These are phyloP conservation scores for Eolophus roseicapilla DNA, from an alignment of 2,113 vertebrate genomes.

Conservation along the genomic window DNA sequence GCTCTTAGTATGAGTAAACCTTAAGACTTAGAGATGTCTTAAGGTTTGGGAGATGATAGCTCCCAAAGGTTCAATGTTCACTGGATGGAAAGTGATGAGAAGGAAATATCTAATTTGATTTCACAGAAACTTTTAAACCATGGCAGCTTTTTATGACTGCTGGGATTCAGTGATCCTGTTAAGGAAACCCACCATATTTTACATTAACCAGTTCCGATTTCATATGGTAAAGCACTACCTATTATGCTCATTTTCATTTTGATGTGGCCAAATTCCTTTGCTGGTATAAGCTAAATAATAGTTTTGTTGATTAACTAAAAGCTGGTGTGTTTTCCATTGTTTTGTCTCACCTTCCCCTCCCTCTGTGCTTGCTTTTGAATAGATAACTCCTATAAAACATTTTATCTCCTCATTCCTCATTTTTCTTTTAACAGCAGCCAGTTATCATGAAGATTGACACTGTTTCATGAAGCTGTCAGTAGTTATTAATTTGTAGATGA, in stretches of 20 bases:
- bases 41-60: neutral
- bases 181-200: neutral
- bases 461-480: slow-evolving; percentile 61
- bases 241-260: neutral
- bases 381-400: neutral
- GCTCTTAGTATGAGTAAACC: neutral
- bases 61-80: neutral
- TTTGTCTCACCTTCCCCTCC: neutral
- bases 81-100: neutral
- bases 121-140: neutral
- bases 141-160: neutral
- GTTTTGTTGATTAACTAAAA: neutral
- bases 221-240: neutral
- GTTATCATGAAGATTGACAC: slow-evolving; percentile 33
- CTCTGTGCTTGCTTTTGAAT: neutral
- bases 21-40: neutral
- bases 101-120: neutral
- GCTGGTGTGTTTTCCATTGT: neutral
- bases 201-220: neutral
- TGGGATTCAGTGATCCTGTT: neutral
- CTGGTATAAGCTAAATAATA: neutral
- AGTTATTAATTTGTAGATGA: slow-evolving; percentile 63
- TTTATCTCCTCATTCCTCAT: neutral
- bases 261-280: neutral
- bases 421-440: slow-evolving; percentile 8